A percentile compares a stretch with the other conserved stretches of the same genome.
These are phyloP conservation scores for Alfaro cultratus DNA, from an alignment of 2,797 vertebrate genomes.

Conservation along the genomic window DNA sequence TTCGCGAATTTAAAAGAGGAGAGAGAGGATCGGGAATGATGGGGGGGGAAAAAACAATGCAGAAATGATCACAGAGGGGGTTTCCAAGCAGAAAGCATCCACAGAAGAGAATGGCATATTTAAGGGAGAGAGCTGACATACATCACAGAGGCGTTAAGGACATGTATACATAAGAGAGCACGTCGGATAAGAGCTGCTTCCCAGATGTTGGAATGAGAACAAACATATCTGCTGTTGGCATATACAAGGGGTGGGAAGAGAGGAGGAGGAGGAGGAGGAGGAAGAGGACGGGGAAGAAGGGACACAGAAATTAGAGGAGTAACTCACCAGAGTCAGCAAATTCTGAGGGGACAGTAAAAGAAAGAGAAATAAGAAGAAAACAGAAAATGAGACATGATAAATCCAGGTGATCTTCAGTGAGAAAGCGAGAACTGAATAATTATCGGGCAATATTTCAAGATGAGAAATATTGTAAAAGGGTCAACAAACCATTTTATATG, in stretches of 20 bases:
- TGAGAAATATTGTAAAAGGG: background rate
- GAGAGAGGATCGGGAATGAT: conserved; percentile 67
- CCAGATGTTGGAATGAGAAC: conserved; percentile 70
- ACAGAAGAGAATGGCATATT: conserved; percentile 66
- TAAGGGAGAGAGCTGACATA: conserved; percentile 58
- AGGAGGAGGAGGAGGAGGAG: background rate
- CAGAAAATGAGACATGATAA: conserved; percentile 72
- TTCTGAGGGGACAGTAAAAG: conserved; percentile 82
- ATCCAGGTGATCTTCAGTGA: conserved; percentile 65
- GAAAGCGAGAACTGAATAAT: conserved; percentile 54
- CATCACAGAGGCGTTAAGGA: conserved; percentile 57
- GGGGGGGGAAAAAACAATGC: conserved; percentile 56
- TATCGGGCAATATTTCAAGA: conserved; percentile 22
- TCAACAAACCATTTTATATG: background rate
- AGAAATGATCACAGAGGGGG: conserved; percentile 68
- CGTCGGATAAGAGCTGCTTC: conserved; percentile 52
- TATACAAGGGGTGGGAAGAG: conserved; percentile 1
- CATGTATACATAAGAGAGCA: conserved; percentile 59
- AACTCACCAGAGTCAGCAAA: conserved; percentile 89
- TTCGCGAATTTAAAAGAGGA: conserved; percentile 56
- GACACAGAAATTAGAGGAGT: conserved; percentile 71
- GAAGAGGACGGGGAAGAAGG: background rate
- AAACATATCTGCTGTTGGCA: conserved; percentile 39
- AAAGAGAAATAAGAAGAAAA: conserved; percentile 71
- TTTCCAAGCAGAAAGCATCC: conserved; percentile 66